Percentiles rank a stretch among this genome's conserved stretches.
These are phyloP conservation scores for Chlamydotis undulata DNA, from an alignment of 2,113 vertebrate species.

Conservation along the genomic window DNA sequence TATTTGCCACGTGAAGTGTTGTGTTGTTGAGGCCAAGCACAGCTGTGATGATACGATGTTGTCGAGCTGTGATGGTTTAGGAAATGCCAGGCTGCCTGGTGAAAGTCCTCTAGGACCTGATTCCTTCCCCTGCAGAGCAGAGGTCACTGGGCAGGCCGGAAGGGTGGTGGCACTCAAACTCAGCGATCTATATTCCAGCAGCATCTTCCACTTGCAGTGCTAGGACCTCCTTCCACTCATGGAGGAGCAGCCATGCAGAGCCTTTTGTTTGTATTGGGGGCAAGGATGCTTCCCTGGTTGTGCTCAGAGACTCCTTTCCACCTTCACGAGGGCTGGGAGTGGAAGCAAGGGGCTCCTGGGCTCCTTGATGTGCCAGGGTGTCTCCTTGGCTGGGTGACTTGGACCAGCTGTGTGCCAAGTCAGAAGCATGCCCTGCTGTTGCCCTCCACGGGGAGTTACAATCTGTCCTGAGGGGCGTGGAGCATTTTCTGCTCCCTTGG, in stretches of 20 bases:
- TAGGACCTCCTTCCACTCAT: neutral
- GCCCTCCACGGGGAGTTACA: accelerated
- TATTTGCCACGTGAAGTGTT: neutral
- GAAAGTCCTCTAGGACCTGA: neutral
- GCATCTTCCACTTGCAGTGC: neutral
- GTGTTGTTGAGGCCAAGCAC: neutral
- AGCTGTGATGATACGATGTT: neutral
- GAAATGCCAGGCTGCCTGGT: neutral
- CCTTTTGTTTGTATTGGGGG: neutral
- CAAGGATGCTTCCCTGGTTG: neutral
- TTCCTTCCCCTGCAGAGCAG: neutral
- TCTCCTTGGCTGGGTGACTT: neutral
- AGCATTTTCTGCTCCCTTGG: neutral
- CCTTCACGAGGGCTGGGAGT: neutral
- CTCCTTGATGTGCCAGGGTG: neutral
- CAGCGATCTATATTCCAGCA: neutral
- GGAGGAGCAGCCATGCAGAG: neutral
- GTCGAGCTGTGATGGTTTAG: neutral
- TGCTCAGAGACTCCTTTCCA: neutral
- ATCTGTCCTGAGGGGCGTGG: accelerated
- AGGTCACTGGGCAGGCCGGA: neutral
- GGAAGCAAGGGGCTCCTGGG: neutral
- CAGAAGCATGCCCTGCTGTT: neutral
- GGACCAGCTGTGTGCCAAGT: neutral
- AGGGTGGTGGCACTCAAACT: neutral